Conservation (phyloP, 1,140 invertebrate species). For the Mycetomoellerius zeteki region DNA sequence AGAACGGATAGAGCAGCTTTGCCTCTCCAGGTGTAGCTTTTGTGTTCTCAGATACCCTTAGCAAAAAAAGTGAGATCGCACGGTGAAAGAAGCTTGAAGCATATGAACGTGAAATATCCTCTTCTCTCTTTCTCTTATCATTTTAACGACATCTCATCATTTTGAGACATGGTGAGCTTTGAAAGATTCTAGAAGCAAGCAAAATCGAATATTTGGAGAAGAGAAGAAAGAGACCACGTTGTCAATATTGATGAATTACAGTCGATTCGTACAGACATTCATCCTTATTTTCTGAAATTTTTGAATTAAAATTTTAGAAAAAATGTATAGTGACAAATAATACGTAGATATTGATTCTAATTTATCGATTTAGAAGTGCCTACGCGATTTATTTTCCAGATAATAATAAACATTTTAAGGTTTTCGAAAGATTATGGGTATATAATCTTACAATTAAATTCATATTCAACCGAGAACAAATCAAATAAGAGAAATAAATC, state of each 20-base stretch:
- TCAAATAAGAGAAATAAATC: too few species aligned
- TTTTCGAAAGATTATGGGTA: neutral
- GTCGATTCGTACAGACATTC: neutral
- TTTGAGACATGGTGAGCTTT: neutral
- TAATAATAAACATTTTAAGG: neutral
- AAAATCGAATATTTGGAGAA: neutral
- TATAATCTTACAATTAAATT: neutral
- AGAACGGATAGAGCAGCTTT: slow-evolving; percentile 73
- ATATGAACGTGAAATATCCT: neutral
- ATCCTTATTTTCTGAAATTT: neutral
- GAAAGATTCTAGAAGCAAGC: neutral
- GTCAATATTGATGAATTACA: neutral
- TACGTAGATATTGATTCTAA: neutral
- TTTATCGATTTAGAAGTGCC: neutral
- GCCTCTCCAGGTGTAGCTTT: slow-evolving; percentile 59
- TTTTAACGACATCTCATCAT: neutral
- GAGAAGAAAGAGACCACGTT: neutral
- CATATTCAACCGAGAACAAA: too few species aligned
- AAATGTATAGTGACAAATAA: neutral
- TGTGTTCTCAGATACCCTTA: slow-evolving; percentile 19
- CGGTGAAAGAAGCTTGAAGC: neutral
- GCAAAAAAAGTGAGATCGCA: slow-evolving; percentile 32
- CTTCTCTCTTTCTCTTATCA: neutral
- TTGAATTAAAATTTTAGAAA: neutral
- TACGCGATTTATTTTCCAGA: neutral